These are phyloP conservation scores for Cyrtorhinus lividipennis DNA, from an alignment of 1,140 invertebrate species.

Conservation along the genomic window DNA sequence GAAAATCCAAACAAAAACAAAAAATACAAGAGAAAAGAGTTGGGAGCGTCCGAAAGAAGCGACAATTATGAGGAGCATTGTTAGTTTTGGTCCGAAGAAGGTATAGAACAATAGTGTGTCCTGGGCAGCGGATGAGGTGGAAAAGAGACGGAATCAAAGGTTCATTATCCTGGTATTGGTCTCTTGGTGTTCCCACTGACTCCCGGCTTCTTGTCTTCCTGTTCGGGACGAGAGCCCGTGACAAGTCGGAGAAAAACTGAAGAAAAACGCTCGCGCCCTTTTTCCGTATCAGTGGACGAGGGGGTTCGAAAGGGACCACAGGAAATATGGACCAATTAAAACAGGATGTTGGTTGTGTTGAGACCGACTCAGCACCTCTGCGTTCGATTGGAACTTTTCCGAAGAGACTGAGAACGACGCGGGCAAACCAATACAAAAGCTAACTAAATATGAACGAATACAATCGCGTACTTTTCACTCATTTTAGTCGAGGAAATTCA, in stretches of 20 bases:
- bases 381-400: too few relatives aligned
- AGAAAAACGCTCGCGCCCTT: slow-evolving; percentile 7
- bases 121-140: not conserved
- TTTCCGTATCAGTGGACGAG: not conserved
- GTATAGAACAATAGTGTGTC: slow-evolving; percentile 7
- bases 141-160: slow-evolving; percentile 9
- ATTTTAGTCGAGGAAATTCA: too few relatives aligned
- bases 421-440: too few relatives aligned
- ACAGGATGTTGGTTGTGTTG: slow-evolving; percentile 7
- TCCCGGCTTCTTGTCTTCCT: not conserved
- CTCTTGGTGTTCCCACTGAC: not conserved
- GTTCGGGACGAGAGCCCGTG: slow-evolving; percentile 17
- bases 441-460: too few relatives aligned
- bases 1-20: not conserved
- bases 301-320: too few relatives aligned
- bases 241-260: not conserved
- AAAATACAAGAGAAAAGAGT: not conserved
- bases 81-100: slow-evolving; percentile 1
- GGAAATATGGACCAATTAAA: slow-evolving; percentile 17
- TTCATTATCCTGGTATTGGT: slow-evolving; percentile 15
- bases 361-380: too few relatives aligned
- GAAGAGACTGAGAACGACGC: too few relatives aligned
- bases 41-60: slow-evolving; percentile 5
- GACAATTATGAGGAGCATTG: slow-evolving; percentile 8
- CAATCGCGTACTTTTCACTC: too few relatives aligned